phyloP scores from a whole-genome alignment of 1,140 invertebrate species.

The Ridgeia piscesae region DNA sequence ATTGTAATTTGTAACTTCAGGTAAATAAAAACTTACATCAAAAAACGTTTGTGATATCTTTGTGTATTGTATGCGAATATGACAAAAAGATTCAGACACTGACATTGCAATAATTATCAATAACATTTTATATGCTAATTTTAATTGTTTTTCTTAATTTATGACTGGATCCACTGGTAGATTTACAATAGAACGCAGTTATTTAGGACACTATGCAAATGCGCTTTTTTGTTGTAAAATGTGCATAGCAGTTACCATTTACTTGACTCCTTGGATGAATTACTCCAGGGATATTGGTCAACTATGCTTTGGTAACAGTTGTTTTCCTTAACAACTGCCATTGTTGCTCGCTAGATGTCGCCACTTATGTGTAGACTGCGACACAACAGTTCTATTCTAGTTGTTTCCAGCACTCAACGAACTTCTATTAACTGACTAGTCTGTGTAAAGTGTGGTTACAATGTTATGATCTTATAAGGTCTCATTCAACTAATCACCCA shows the following conservation, averaged over 20 bases:
- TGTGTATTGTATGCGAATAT: not conserved
- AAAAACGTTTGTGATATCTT: not conserved
- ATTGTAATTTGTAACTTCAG: too few species aligned
- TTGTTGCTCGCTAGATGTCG: not conserved
- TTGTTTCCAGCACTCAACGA: too few species aligned
- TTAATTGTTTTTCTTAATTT: not conserved
- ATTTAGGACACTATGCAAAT: not conserved
- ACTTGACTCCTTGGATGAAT: too few species aligned
- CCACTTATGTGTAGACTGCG: not conserved
- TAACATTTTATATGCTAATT: not conserved
- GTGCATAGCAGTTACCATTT: not conserved
- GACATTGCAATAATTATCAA: too few species aligned
- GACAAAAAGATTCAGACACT: not conserved
- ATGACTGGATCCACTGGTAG: not conserved
- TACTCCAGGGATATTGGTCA: too few species aligned
- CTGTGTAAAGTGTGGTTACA: too few species aligned
- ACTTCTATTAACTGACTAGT: too few species aligned
- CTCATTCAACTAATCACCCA: too few species aligned
- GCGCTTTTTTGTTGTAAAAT: not conserved
- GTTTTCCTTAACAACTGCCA: not conserved
- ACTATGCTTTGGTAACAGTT: not conserved
- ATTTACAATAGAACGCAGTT: not conserved
- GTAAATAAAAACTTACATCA: too few species aligned
- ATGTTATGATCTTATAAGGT: too few species aligned
- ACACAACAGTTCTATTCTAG: too few species aligned